Base-by-base conservation (phyloP, 2,113 vertebrate species). In the Echinops telfairi region DNA sequence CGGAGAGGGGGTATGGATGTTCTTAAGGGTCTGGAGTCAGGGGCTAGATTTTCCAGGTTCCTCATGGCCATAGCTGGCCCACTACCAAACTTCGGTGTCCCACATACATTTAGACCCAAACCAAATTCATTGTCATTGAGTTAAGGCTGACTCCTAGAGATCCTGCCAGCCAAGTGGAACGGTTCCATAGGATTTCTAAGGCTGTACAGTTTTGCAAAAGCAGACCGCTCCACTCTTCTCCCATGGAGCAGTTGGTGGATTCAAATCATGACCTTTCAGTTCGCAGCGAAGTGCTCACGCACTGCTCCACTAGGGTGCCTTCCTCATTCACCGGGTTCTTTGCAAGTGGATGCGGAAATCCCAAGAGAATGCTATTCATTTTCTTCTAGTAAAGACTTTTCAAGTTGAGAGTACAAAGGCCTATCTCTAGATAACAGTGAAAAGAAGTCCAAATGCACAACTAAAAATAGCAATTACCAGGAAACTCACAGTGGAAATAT, bases 391-490 rank as follows among this genome's bases (percentile, higher is more conserved):
- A 81, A 43, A 68, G 90, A 89, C 43, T 22, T 97, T 97, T 91
- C 57, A 96, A 73, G 31, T 88, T 91, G 82, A 92, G 60, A 66
- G 33, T 58, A 91, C 94, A 96, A 96, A 89, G 83, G 57, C 2
- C 0, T 62, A 73, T 88, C 60, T 92, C 25, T 27, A 90, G 91
- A 87, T 95, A 88, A 83, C 62, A 86, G 85, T 94, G 33, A 47
- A 78, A 89, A 94, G 92, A 91, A 66, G 36, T 20, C 66, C 64
- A 79, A 91, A 80, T 83, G 15, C 23, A 15, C 73, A 57, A 87
- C 77, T 93, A 40, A 92, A 92, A 82, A 87, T 79, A 89, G 91
- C 75, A 93, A 78, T 91, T 85, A 91, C 78, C 47, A 90, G 94
- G 89, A 92, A 92, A 86, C 31, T 83, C 95, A 66, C 64, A 83